A percentile compares a stretch with the other conserved stretches of the same genome.
phyloP scores from a whole-genome alignment of 2,113 vertebrate genomes.

The Labeo rohita region DNA sequence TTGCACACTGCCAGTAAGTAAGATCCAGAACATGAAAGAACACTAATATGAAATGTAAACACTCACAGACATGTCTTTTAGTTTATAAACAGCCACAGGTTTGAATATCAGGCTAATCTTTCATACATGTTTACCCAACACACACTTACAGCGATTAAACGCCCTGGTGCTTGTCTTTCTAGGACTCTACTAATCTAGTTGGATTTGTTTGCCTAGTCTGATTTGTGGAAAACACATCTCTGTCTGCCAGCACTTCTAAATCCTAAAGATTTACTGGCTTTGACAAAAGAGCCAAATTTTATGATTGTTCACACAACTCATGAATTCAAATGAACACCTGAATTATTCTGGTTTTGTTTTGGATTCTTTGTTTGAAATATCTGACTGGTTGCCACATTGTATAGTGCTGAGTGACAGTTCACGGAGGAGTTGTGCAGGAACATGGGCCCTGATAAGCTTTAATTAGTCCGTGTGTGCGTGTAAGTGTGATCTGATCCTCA shows the following conservation, averaged over 20 bases:
- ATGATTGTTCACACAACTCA: conserved; percentile 10
- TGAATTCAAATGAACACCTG: not conserved
- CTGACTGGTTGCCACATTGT: not conserved
- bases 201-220: not conserved
- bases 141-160: not conserved
- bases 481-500: not conserved
- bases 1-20: not conserved
- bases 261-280: not conserved
- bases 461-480: not conserved
- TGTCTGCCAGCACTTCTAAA: not conserved
- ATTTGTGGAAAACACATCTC: not conserved
- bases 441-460: not conserved
- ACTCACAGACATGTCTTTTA: not conserved
- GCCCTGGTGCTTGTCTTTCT: not conserved
- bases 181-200: not conserved
- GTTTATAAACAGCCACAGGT: not conserved
- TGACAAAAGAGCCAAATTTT: not conserved
- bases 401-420: not conserved
- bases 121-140: conserved; percentile 16
- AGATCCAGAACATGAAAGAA: not conserved
- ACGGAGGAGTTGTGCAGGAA: not conserved
- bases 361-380: not conserved
- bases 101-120: conserved; percentile 1
- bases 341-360: not conserved
- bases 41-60: not conserved